A percentile compares a stretch with the other conserved stretches of the same genome.
Conservation (phyloP, 2,113 vertebrate species). For the Seriola dumerili region DNA sequence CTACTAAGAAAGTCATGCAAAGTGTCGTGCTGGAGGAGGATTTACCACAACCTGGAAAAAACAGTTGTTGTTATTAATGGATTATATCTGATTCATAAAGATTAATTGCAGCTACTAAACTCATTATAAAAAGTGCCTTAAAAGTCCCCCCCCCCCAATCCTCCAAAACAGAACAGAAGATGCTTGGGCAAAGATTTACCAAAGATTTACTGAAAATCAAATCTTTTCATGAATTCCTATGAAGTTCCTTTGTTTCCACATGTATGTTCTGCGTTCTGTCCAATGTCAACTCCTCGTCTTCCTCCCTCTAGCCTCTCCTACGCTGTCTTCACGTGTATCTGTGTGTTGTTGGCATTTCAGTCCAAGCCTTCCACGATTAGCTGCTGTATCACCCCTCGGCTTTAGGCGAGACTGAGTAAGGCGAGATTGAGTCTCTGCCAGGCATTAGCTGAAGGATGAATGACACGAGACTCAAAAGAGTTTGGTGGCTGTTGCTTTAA, state of each 20-base stretch:
- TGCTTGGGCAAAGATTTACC: neutral
- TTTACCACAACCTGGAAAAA: neutral
- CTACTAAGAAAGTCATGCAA: neutral
- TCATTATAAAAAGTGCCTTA: neutral
- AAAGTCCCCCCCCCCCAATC: neutral
- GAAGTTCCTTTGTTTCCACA: neutral
- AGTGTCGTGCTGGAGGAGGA: neutral
- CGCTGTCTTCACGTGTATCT: slow-evolving; percentile 51
- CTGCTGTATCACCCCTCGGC: slow-evolving; percentile 25
- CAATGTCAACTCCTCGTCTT: neutral
- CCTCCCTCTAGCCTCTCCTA: slow-evolving; percentile 22
- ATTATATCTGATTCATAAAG: neutral
- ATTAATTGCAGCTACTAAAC: too few species aligned
- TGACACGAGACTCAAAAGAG: slow-evolving; percentile 26
- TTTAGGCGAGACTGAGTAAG: slow-evolving; percentile 56
- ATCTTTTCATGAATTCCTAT: neutral
- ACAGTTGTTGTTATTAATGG: neutral
- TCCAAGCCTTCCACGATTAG: slow-evolving; percentile 30
- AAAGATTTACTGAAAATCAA: neutral
- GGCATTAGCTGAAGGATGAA: slow-evolving; percentile 54
- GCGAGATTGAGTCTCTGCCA: slow-evolving; percentile 65
- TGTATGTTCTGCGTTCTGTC: neutral
- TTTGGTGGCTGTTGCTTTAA: neutral
- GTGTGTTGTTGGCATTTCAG: neutral
- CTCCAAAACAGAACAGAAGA: neutral